Percentiles rank a stretch among this genome's conserved stretches.
These are phyloP conservation scores for Pipra filicauda DNA, from an alignment of 2,113 vertebrate species.

Conservation along the genomic window DNA sequence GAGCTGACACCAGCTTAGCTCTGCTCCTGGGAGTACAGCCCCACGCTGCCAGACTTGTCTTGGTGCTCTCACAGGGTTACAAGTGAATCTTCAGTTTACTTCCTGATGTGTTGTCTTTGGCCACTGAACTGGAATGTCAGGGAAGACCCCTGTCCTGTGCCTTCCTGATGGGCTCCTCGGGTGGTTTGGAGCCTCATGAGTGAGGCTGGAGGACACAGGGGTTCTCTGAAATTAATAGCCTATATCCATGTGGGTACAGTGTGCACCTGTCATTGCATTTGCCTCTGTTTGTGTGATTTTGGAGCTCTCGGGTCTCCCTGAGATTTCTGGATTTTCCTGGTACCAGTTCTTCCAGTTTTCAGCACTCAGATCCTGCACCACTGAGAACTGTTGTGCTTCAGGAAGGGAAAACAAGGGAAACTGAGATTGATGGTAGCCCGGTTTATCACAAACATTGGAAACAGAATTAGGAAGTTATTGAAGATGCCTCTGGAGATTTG, in stretches of 20 bases:
- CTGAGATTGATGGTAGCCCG: slow-evolving; percentile 31
- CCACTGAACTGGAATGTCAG: background rate
- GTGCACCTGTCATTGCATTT: rapidly evolving
- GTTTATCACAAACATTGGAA: slow-evolving; percentile 47
- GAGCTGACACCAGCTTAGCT: background rate
- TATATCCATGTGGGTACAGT: rapidly evolving
- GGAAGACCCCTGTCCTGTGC: background rate
- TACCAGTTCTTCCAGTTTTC: background rate
- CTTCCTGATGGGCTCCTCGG: rapidly evolving
- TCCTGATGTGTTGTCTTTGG: background rate
- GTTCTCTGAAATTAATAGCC: background rate
- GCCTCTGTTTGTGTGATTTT: background rate
- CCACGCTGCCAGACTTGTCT: background rate
- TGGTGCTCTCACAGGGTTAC: background rate
- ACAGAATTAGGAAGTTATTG: slow-evolving; percentile 53
- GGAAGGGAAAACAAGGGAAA: background rate
- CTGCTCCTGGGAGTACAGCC: background rate
- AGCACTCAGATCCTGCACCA: background rate
- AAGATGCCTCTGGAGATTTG: slow-evolving; percentile 30
- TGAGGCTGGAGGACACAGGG: background rate
- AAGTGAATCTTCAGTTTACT: background rate
- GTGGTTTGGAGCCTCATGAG: rapidly evolving
- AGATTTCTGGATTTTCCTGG: background rate
- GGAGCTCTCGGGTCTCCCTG: background rate
- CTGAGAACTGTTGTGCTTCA: slow-evolving; percentile 7